These are phyloP conservation scores for Eulacestoma nigropectus DNA, from an alignment of 2,113 vertebrate species.

Conservation along the genomic window DNA sequence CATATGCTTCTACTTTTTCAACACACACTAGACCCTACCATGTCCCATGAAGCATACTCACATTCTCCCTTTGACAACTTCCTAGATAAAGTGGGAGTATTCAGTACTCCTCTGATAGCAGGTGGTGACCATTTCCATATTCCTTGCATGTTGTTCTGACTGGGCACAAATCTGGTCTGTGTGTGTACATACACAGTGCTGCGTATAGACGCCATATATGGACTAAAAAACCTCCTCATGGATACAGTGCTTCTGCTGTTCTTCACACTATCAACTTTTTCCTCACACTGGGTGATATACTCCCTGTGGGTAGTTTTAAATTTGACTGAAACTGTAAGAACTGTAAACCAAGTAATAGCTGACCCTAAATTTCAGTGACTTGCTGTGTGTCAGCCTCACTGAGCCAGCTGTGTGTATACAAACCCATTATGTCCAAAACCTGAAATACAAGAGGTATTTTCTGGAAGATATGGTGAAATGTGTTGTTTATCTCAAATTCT, in stretches of 20 bases:
- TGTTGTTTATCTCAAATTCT: neutral
- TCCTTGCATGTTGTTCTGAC: neutral
- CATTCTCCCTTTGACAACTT: neutral
- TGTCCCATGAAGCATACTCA: neutral
- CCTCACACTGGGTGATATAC: neutral
- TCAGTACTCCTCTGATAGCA: neutral
- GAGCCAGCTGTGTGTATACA: neutral
- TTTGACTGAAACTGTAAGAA: neutral
- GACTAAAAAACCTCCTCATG: neutral
- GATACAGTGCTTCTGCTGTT: neutral
- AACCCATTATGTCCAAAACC: neutral
- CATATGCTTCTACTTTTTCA: neutral
- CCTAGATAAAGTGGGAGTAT: neutral
- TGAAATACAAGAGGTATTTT: neutral
- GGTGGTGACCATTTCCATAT: neutral
- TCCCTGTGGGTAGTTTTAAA: neutral
- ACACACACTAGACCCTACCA: fast-evolving
- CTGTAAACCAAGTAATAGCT: neutral
- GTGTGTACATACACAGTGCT: neutral
- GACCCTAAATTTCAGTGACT: neutral
- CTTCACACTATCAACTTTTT: neutral
- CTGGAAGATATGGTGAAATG: neutral
- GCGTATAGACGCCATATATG: fast-evolving
- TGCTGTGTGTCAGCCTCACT: neutral
- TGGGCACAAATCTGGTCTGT: neutral